These are phyloP conservation scores for Nothobranchius kuhntae DNA, from an alignment of 2,113 vertebrate genomes.

Conservation along the genomic window DNA sequence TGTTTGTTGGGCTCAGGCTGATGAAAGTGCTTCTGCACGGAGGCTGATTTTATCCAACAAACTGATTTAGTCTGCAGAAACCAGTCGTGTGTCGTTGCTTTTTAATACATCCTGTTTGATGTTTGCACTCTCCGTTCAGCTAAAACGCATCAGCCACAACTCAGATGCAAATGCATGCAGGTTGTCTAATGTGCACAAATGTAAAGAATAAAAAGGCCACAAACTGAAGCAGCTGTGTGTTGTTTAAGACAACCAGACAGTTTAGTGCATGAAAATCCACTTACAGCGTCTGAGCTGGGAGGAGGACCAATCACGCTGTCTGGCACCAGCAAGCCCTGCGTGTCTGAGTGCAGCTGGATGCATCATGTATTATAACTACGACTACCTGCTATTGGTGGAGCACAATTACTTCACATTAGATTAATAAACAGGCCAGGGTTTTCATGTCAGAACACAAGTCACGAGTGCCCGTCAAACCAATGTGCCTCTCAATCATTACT, in stretches of 20 bases:
- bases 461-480: no score
- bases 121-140: constrained; percentile 11
- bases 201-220: constrained; percentile 21
- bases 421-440: no score
- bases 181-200: constrained; percentile 42
- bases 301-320: constrained; percentile 48
- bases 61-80: constrained; percentile 41
- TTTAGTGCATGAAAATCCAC: constrained; percentile 67
- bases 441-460: no score
- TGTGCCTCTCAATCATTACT: no score
- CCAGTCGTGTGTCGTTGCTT: constrained; percentile 34
- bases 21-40: constrained; percentile 66
- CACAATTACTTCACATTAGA: no score
- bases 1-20: constrained; percentile 33
- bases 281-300: constrained; percentile 58
- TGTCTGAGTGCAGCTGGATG: constrained; percentile 18
- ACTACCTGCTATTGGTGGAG: no score
- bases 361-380: no score
- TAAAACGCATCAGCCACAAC: constrained; percentile 35
- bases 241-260: constrained; percentile 54
- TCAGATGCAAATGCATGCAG: constrained; percentile 64
- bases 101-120: constrained; percentile 25
- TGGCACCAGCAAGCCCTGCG: constrained; percentile 48
- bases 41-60: constrained; percentile 34
- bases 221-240: constrained; percentile 20